Conservation (phyloP, 1,140 invertebrate genomes). For the Euglossa dilemma region DNA sequence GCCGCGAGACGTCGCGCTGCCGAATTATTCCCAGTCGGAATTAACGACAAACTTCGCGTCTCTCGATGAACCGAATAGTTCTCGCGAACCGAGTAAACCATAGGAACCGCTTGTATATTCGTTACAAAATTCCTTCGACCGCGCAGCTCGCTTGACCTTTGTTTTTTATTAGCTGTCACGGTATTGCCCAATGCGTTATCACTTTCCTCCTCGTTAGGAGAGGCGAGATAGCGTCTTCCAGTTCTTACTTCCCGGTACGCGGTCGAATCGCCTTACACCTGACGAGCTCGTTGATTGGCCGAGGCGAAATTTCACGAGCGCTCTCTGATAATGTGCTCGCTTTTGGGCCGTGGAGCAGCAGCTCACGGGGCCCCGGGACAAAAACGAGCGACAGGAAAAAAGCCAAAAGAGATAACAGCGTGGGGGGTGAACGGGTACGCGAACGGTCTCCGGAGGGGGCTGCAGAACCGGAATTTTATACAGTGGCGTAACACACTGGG, state of each 20-base stretch:
- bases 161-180: conserved; percentile 34
- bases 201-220: conserved; percentile 45
- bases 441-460: conserved; percentile 64
- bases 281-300: conserved; percentile 72
- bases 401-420: conserved; percentile 66
- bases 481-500: conserved; percentile 78
- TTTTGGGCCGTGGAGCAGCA: conserved; percentile 56
- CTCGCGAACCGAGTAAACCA: no score
- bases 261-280: conserved; percentile 33
- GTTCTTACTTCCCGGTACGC: conserved; percentile 21
- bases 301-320: conserved; percentile 60
- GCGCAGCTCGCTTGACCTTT: neutral
- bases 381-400: conserved; percentile 66
- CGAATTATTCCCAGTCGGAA: no score
- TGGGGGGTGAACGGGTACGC: conserved; percentile 55
- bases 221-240: conserved; percentile 28
- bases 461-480: conserved; percentile 80
- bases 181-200: conserved; percentile 46
- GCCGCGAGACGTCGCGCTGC: no score
- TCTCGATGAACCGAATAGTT: no score
- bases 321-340: conserved; percentile 68
- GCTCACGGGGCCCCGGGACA: conserved; percentile 49
- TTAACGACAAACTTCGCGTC: no score
- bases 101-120: neutral
- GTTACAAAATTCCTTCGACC: neutral